Evolutionary conservation across 2,888 invertebrate species (phyloP).

Genomic region (Athrips mouffetella): DNA sequence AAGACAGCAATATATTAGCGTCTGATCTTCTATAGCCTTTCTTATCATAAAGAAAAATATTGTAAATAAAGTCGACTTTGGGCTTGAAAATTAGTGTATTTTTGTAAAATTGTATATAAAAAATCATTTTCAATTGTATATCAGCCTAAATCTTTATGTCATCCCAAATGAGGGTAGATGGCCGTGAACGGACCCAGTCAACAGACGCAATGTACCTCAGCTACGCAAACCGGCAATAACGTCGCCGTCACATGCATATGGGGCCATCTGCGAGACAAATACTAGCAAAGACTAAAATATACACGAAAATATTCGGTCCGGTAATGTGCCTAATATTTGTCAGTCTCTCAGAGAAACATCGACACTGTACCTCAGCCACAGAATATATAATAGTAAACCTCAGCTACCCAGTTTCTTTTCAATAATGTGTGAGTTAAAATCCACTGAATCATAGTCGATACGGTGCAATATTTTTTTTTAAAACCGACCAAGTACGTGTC

Average conservation of each 20-base stretch:
- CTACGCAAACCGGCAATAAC: conserved; percentile 45
- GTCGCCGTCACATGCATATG: conserved; percentile 43
- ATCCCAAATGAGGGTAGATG: conserved; percentile 24
- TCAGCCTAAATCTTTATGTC: background rate
- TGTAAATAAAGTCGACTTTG: too few relatives aligned
- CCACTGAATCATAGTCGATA: too few relatives aligned
- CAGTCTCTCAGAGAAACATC: background rate
- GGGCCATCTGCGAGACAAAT: conserved; percentile 22
- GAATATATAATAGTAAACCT: too few relatives aligned
- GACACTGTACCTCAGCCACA: too few relatives aligned
- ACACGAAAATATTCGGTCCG: background rate
- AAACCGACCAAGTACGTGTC: too few relatives aligned
- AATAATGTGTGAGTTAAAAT: background rate
- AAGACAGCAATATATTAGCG: too few relatives aligned
- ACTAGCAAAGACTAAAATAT: conserved; percentile 7
- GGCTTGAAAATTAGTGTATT: too few relatives aligned
- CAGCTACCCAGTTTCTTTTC: background rate
- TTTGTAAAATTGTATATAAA: too few relatives aligned
- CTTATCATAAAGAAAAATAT: too few relatives aligned
- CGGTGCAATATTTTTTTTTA: too few relatives aligned
- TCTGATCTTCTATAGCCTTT: too few relatives aligned
- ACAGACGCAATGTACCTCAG: conserved; percentile 34
- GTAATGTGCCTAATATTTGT: background rate
- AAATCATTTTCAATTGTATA: too few relatives aligned
- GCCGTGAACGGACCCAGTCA: conserved; percentile 31